Evolutionary conservation across 2,888 invertebrate genomes (phyloP).

Genomic region (Helobdella robusta): DNA sequence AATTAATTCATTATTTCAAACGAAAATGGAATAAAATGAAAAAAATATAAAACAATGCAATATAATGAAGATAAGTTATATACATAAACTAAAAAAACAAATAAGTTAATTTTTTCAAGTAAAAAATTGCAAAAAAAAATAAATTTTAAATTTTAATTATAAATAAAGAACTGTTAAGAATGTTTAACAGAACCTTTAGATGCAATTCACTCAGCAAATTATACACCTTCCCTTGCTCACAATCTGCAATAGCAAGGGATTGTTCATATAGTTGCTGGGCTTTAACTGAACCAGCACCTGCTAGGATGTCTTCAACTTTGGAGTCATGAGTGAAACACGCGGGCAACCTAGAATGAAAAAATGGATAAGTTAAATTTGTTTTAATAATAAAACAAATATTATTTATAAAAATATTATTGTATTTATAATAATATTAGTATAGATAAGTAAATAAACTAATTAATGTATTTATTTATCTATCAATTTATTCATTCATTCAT

Average conservation of each 20-base stretch:
- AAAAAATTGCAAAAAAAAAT: too few species aligned
- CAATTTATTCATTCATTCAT: too few species aligned
- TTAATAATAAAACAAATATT: background rate
- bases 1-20: too few species aligned
- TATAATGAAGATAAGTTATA: background rate
- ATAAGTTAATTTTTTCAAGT: background rate
- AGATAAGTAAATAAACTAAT: too few species aligned
- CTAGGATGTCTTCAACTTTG: background rate
- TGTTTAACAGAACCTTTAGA: background rate
- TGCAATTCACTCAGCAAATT: background rate
- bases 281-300: background rate
- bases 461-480: too few species aligned
- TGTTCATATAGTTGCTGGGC: background rate
- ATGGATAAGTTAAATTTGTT: background rate
- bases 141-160: too few species aligned
- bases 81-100: background rate
- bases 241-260: background rate
- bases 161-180: too few species aligned
- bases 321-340: constrained; percentile 13
- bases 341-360: background rate
- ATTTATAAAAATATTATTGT: background rate
- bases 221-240: background rate
- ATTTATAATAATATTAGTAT: background rate
- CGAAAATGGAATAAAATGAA: constrained; percentile 8
- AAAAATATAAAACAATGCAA: background rate